These are phyloP conservation scores for Macrosoma leucophasiata DNA, from an alignment of 2,888 invertebrate species.

Conservation along the genomic window DNA sequence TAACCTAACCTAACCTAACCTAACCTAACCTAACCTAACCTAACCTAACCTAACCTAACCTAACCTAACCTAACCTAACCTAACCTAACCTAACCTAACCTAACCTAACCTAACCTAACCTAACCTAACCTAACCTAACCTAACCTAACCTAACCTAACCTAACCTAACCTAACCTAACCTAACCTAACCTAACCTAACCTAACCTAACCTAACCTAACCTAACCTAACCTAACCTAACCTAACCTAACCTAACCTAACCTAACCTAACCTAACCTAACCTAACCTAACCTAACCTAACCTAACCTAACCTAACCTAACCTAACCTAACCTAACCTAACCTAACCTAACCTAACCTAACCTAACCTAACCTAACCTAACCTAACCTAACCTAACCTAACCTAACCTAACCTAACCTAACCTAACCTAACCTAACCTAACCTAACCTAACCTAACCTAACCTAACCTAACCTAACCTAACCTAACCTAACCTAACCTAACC, in stretches of 20 bases:
- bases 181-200: neutral
- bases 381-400: neutral
- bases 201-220: neutral
- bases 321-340: neutral
- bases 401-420: neutral
- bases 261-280: neutral
- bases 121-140: neutral
- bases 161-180: neutral
- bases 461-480: neutral
- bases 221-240: neutral
- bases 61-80: neutral
- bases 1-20: neutral
- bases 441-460: neutral
- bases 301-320: neutral
- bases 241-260: neutral
- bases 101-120: neutral
- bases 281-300: neutral
- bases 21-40: neutral
- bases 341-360: neutral
- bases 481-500: neutral
- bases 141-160: neutral
- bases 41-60: neutral
- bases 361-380: neutral
- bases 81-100: neutral
- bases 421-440: neutral